Evolutionary conservation across 2,113 vertebrate genomes (phyloP).

Genomic region (Lepidothrix coronata): DNA sequence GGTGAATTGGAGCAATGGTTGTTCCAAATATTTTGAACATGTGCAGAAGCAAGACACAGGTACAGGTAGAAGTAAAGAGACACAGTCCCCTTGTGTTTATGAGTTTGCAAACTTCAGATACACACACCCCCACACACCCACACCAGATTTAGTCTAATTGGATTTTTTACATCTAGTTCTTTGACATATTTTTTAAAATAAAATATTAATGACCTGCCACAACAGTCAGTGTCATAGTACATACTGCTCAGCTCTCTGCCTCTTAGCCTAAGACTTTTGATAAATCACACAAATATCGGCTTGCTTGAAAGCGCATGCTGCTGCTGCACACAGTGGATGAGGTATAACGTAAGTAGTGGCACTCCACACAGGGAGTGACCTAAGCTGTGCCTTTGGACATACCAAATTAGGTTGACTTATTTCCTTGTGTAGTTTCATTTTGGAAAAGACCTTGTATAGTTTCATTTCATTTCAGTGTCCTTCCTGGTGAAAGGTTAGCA

Average conservation of each 20-base stretch:
- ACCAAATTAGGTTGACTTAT: not conserved
- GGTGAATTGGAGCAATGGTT: not conserved
- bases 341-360: not conserved
- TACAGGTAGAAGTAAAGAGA: not conserved
- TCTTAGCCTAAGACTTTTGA: not conserved
- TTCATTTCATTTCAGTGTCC: no score
- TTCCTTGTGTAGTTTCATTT: not conserved
- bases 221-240: not conserved
- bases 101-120: not conserved
- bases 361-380: not conserved
- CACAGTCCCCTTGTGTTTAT: not conserved
- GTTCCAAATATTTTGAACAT: not conserved
- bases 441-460: not conserved
- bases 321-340: not conserved
- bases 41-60: not conserved
- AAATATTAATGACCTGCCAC: not conserved
- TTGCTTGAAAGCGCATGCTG: not conserved
- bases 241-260: not conserved
- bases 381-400: not conserved
- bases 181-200: not conserved
- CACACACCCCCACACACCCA: not conserved
- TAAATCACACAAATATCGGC: not conserved
- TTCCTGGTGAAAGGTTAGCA: not conserved
- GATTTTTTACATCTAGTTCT: not conserved
- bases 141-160: not conserved